A percentile compares a stretch with the other conserved stretches of the same genome.
phyloP scores from a whole-genome alignment of 2,888 invertebrate genomes.

The Sphecodes monilicornis region DNA sequence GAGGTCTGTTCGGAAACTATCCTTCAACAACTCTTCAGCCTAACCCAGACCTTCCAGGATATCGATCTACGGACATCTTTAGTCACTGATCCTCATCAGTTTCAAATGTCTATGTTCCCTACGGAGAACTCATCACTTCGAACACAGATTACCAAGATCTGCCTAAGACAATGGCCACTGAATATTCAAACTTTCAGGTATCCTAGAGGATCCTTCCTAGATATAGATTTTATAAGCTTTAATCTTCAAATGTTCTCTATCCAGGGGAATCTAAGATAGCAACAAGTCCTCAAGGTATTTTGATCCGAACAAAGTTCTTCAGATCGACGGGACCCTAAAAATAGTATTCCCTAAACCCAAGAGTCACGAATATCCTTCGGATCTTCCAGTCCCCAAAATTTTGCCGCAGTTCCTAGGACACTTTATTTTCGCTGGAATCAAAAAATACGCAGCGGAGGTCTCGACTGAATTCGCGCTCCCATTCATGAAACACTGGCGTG shows the following conservation, averaged over 20 bases:
- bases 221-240: background rate
- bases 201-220: background rate
- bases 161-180: background rate
- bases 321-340: background rate
- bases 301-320: background rate
- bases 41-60: background rate
- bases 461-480: slow-evolving; percentile 10
- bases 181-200: background rate
- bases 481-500: slow-evolving; percentile 33
- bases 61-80: background rate
- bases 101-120: background rate
- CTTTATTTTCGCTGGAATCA: background rate
- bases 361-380: background rate
- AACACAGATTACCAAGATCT: background rate
- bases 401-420: background rate
- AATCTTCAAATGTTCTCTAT: background rate
- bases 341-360: background rate
- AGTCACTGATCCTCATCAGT: background rate
- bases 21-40: no score
- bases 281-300: background rate
- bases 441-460: background rate
- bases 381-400: background rate
- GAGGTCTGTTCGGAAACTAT: no score
- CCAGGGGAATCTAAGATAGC: background rate
- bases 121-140: background rate